Evolutionary conservation across 2,888 invertebrate genomes (phyloP), one percentile per base, ranked within the genome.

Genomic region (Thymelicus acteon): DNA sequence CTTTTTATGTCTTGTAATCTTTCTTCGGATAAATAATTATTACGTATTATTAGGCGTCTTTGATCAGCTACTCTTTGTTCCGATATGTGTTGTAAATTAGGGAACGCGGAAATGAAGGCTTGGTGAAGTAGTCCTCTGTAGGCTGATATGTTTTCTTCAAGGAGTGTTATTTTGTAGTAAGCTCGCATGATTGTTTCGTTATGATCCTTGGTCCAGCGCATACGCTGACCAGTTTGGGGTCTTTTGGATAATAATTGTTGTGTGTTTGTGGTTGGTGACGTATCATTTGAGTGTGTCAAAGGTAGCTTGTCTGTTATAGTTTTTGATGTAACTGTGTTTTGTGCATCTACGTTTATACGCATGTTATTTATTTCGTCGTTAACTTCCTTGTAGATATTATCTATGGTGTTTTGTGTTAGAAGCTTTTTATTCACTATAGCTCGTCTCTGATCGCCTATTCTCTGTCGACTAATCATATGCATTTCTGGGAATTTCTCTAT

Each of bases 61-160:
- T 76, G 74, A 12, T 75, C 73, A 10, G 74, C 62, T 62, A 74
- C 61, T 54, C 75, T 54, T 58, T 76, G 74, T 60, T 76, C 75
- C 10, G 70, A 62, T 10, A 75, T 10, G 64, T 76, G 68, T 48
- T 71, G 12, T 7, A 75, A 31, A 15, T 57, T 10, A n/a, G 73
- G 74, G 54, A 72, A 73, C 47, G 6, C 7, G 2, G 47, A 31
- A 19, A 72, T 63, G 24, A 73, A 72, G 2, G 13, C 60, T n/a
- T 44, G 24, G 48, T 72, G 70, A 39, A 74, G 52, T 48, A 19
- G 19, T 64, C 69, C 62, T 48, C 74, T 62, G 63, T 72, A 74
- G 8, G 64, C 49, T 40, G 73, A 65, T 44, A 40, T 57, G n/a
- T 72, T 67, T 12, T 69, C 64, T 39, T 74, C 74, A 13, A 72